These are phyloP conservation scores for Trididemnum miniatum DNA, from an alignment of 23 tunicate genomes.

Conservation along the genomic window DNA sequence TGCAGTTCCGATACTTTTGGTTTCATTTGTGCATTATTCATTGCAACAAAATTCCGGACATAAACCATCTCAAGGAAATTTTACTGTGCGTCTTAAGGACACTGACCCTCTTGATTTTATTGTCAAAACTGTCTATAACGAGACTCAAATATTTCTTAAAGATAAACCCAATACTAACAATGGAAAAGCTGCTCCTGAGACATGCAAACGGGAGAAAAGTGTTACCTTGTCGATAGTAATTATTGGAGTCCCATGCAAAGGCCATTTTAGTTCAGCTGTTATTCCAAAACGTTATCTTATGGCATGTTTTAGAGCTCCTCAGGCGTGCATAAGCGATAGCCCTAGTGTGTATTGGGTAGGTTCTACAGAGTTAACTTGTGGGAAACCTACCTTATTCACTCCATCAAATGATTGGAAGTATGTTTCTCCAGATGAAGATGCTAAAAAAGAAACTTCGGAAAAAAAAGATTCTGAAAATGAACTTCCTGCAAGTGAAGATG, in stretches of 20 bases:
- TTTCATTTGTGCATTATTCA: neutral
- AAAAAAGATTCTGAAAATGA: neutral
- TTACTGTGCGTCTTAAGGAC: neutral
- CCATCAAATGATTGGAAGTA: neutral
- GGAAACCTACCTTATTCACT: neutral
- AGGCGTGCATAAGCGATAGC: neutral
- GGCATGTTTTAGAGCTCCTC: neutral
- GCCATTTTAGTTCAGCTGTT: neutral
- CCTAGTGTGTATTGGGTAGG: neutral
- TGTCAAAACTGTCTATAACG: neutral
- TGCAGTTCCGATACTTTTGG: neutral
- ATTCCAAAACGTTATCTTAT: neutral
- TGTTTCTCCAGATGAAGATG: neutral
- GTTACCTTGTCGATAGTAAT: neutral
- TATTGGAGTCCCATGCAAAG: slow-evolving; percentile 6
- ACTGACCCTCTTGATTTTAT: neutral
- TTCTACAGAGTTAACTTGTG: neutral
- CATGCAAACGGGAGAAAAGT: neutral
- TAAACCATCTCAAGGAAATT: slow-evolving; percentile 15
- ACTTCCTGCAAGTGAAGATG: neutral
- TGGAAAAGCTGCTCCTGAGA: too few relatives aligned
- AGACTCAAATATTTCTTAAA: neutral
- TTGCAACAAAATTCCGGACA: neutral
- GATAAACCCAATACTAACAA: neutral
- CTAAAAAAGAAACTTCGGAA: neutral